phyloP scores from a whole-genome alignment of 2,113 vertebrate species.

The Columbina picui region DNA sequence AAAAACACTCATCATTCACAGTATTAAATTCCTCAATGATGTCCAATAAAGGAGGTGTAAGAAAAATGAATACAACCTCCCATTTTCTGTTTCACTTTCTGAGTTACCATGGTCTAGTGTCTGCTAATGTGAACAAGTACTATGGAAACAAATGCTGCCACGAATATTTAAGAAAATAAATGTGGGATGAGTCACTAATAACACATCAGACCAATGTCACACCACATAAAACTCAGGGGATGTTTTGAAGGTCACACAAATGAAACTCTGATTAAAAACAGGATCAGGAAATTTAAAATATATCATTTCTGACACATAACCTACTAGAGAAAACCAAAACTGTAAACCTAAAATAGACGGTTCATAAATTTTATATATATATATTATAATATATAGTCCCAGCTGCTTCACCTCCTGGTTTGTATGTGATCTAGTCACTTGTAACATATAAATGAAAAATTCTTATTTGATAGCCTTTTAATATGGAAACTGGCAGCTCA shows the following conservation, averaged over 20 bases:
- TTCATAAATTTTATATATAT: not conserved
- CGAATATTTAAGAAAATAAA: constrained; percentile 1
- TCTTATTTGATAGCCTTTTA: not conserved
- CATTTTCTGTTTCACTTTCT: not conserved
- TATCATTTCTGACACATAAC: not conserved
- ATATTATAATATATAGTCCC: not conserved
- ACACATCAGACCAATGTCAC: not conserved
- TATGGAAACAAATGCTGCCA: not conserved
- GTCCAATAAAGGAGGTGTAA: not conserved
- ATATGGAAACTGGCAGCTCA: not conserved
- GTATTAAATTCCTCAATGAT: not conserved
- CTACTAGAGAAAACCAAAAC: not conserved
- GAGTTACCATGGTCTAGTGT: not conserved
- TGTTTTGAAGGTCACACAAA: not conserved
- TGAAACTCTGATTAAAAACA: not conserved
- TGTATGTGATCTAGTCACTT: not conserved
- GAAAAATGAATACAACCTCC: rapidly evolving
- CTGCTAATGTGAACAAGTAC: not conserved
- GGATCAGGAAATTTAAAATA: not conserved
- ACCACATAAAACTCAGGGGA: not conserved
- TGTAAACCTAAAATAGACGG: not conserved
- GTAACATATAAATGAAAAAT: not conserved
- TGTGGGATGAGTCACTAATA: not conserved
- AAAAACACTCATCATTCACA: not conserved
- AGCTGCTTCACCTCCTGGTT: not conserved